These are phyloP conservation scores for Sphecodes monilicornis DNA, from an alignment of 2,888 invertebrate species.

Conservation along the genomic window DNA sequence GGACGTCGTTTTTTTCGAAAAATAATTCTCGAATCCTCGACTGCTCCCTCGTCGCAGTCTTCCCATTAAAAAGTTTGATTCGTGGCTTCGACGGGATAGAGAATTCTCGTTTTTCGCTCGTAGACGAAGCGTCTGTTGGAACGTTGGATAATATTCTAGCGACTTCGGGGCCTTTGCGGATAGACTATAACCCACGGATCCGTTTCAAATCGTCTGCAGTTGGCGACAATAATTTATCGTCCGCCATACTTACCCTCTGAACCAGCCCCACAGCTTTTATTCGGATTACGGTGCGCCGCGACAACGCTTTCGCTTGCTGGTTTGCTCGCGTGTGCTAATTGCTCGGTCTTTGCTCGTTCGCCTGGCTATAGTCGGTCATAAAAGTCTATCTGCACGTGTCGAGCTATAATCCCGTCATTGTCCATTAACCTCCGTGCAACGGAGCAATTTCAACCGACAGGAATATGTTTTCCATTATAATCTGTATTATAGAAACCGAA, in stretches of 20 bases:
- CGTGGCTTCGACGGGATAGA: conserved; percentile 47
- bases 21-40: conserved; percentile 61
- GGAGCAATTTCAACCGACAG: not conserved
- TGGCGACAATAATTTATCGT: conserved; percentile 42
- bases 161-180: not conserved
- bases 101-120: conserved; percentile 37
- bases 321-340: conserved; percentile 31
- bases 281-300: conserved; percentile 30
- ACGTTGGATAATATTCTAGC: not conserved
- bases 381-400: not conserved
- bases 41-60: conserved; percentile 20
- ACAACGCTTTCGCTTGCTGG: conserved; percentile 24
- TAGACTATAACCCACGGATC: conserved; percentile 15
- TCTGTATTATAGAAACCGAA: not conserved
- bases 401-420: not conserved
- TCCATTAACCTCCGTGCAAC: not conserved
- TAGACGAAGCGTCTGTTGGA: conserved; percentile 22
- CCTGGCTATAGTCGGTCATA: not conserved
- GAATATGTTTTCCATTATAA: not conserved
- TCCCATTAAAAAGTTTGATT: conserved; percentile 72
- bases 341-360: not conserved
- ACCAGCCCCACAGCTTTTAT: conserved; percentile 19
- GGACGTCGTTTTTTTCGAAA: conserved; percentile 51
- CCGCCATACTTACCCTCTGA: not conserved
- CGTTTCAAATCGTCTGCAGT: conserved; percentile 28